Evolutionary conservation across 1,140 invertebrate genomes (phyloP).

Genomic region (Alviniconcha marisindica): DNA sequence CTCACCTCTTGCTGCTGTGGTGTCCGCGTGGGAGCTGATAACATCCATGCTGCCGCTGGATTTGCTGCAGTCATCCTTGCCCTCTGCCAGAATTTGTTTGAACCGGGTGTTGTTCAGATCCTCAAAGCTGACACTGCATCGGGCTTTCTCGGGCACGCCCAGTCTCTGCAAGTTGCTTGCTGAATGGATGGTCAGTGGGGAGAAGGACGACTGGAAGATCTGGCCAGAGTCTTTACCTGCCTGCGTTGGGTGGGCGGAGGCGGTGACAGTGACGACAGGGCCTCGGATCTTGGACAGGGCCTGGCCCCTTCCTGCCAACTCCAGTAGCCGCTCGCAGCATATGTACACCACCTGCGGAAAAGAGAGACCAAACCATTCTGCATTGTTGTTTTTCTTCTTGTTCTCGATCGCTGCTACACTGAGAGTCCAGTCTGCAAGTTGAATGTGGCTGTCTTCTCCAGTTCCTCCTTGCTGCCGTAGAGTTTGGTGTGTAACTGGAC

Average conservation of each 20-base stretch:
- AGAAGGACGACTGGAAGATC: background rate
- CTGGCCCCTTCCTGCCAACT: slow-evolving; percentile 57
- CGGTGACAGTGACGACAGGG: background rate
- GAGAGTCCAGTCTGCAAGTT: too few species aligned
- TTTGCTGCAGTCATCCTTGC: background rate
- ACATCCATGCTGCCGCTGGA: background rate
- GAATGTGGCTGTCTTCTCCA: too few species aligned
- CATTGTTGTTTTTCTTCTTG: too few species aligned
- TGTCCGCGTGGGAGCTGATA: background rate
- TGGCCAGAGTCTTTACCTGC: background rate
- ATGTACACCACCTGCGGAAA: slow-evolving; percentile 83
- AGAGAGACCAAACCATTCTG: too few species aligned
- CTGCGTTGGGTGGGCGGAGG: background rate
- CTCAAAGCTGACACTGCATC: slow-evolving; percentile 3
- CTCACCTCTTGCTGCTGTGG: background rate
- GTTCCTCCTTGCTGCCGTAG: too few species aligned
- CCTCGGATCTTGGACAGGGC: slow-evolving; percentile 36
- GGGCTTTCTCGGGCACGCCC: too few species aligned
- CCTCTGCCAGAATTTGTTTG: background rate
- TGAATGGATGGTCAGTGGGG: background rate
- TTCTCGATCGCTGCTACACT: too few species aligned
- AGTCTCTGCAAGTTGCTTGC: background rate
- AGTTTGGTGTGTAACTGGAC: too few species aligned
- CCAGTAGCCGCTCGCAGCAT: slow-evolving; percentile 86
- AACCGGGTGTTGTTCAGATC: slow-evolving; percentile 25